Base-by-base conservation (phyloP, 2,888 invertebrate genomes). In the Dorcus hopei region DNA sequence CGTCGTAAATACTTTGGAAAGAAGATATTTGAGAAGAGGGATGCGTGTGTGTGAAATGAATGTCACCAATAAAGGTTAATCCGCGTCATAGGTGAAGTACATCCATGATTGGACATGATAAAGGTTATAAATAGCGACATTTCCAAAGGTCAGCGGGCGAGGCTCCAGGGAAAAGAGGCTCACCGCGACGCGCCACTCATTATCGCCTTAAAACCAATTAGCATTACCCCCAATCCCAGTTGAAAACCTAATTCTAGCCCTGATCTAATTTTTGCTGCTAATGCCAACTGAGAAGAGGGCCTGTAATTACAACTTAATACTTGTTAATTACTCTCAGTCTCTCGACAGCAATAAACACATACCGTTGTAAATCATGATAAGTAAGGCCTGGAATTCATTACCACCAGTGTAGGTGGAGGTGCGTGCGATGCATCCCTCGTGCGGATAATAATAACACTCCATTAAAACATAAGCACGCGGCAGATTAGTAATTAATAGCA, bases 401-500 rank as follows among this genome's bases (percentile, higher is more conserved):
- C 55, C 33, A 52, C 43, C 50, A 51, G 58, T 48, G 58, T 59
- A 63, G 64, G 67, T 66, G 58, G 65, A 65, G 57, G 62, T 67
- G 61, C 60, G 64, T 65, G 65, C 57, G 62, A 61, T 62, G 61
- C 65, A 69, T 69, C 68, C 69, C 68, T 66, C 61, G 64, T 65
- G 66, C 65, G 68, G 68, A 67, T 68, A 70, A 70, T 71, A 70
- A 71, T 70, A 71, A 70, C 70, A 70, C 70, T 70, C 70, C 68
- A 71, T 71, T 71, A 72, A 71, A 72, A 71, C 69, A 68, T 71
- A 71, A 71, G 71, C 70, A 68, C 68, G 66, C 65, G 66, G 66
- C 67, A 70, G 71, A 71, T 72, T 70, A 71, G 71, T 72, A 72
- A 72, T 70, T 72, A 71, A 71, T 70, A 68, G 66, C 64, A 52